Base-by-base conservation (phyloP, 2,797 vertebrate species). In the Gymnopithys bicolor region DNA sequence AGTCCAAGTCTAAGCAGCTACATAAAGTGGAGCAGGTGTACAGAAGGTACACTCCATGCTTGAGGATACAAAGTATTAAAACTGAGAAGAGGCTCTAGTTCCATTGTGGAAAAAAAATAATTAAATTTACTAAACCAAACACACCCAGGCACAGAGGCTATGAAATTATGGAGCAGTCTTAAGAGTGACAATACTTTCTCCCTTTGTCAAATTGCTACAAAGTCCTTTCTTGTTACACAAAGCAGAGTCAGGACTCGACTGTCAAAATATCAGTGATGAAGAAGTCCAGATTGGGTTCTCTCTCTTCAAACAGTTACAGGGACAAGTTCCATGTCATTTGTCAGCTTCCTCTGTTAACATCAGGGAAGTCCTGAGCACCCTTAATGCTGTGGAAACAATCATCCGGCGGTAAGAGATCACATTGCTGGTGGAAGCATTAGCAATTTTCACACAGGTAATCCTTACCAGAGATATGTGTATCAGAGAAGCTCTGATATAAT, bases 321-420 rank as follows among this genome's bases (percentile, higher is more conserved):
- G 63, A 87, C 64, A 90, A 92, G 70, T 77, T 96, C 87, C 53
- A 46, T 35, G 79, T 90, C 95, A 95, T 94, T 91, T 88, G 32
- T 86, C 79, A 90, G 80, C 64, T 95, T 83, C 93, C 89, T 97
- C 90, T 69, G 60, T 88, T 94, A 87, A 83, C 73, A 82, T 46
- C 81, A 81, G 89, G 86, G 86, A 89, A 94, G 95, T 96, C 88
- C 96, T 93, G 95, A 97, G 94, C 88, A 94, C 92, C 94, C 90
- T 89, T 74, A 88, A 95, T 21, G 49, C 84, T 87, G 91, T 87
- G 79, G 67, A 79, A 85, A 87, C 69, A 73, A 88, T 94, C 85
- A 82, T 85, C 89, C 82, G 93, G 80, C 73, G 93, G 77, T 92
- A 92, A 95, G 84, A 87, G 63, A 82, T 88, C 85, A 60, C 43